Conservation (phyloP, 2,888 invertebrate genomes). For the Drosophila robusta region DNA sequence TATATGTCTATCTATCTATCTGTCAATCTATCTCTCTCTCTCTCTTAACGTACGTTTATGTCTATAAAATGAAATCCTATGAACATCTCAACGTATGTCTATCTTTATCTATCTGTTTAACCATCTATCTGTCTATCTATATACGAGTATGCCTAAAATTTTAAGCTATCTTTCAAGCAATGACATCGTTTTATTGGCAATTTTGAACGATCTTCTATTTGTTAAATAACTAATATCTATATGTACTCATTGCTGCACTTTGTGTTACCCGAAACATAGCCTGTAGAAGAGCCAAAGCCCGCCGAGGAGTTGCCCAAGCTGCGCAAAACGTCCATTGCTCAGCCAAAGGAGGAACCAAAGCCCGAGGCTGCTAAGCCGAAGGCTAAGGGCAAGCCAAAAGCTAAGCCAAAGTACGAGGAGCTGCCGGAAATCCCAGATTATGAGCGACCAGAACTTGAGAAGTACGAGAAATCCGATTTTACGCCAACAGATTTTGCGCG, state of each 20-base stretch:
- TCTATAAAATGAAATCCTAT: no score
- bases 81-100: background rate
- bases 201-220: no score
- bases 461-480: constrained; percentile 87
- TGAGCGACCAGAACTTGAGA: constrained; percentile 90
- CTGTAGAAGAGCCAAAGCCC: constrained; percentile 77
- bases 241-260: constrained; percentile 9
- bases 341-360: constrained; percentile 82
- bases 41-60: no score
- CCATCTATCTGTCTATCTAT: background rate
- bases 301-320: constrained; percentile 83
- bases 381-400: constrained; percentile 75
- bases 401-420: constrained; percentile 86
- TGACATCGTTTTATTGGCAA: background rate
- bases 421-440: constrained; percentile 90
- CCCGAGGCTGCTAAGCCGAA: constrained; percentile 78
- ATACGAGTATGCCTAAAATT: background rate
- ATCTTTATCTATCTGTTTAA: background rate
- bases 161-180: background rate
- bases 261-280: constrained; percentile 55
- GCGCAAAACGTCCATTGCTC: constrained; percentile 79
- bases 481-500: constrained; percentile 85
- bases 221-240: no score
- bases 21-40: background rate
- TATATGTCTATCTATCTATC: constrained; percentile 15